These are phyloP conservation scores for Liodrosophila aerea DNA, from an alignment of 2,888 invertebrate genomes.

Conservation along the genomic window DNA sequence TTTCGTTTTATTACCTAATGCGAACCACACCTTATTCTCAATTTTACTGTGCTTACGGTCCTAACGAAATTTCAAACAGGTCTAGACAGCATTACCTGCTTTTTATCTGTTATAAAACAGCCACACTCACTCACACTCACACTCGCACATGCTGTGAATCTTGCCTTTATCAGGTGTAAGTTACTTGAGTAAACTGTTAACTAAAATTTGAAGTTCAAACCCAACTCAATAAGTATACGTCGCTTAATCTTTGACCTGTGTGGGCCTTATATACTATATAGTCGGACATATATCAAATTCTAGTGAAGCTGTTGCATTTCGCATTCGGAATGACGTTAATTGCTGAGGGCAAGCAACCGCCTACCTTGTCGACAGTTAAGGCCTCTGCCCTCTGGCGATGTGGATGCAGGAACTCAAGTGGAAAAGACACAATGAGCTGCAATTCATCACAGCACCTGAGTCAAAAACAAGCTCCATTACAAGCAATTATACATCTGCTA, in stretches of 20 bases:
- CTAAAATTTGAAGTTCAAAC: no score
- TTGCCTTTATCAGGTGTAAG: conserved; percentile 5
- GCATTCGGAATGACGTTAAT: conserved; percentile 34
- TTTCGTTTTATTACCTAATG: no score
- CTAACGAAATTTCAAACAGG: no score
- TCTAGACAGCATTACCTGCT: neutral
- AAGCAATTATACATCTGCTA: conserved; percentile 26
- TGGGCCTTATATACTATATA: no score
- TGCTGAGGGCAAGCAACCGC: conserved; percentile 15
- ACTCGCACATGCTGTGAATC: no score
- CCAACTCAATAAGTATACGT: neutral
- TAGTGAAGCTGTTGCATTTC: neutral
- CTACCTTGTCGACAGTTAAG: conserved; percentile 8
- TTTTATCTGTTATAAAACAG: no score
- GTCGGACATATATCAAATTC: no score
- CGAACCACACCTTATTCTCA: no score
- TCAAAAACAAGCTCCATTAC: conserved; percentile 25
- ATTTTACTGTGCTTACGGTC: no score
- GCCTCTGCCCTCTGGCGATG: conserved; percentile 1
- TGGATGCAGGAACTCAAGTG: conserved; percentile 19
- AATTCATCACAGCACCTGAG: conserved; percentile 7
- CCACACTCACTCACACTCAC: no score
- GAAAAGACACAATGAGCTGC: conserved; percentile 13
- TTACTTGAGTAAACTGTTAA: conserved; percentile 2
- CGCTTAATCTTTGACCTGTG: conserved; percentile 32